Conservation (phyloP, 2,888 invertebrate genomes). For the Dynastes hyllus region DNA sequence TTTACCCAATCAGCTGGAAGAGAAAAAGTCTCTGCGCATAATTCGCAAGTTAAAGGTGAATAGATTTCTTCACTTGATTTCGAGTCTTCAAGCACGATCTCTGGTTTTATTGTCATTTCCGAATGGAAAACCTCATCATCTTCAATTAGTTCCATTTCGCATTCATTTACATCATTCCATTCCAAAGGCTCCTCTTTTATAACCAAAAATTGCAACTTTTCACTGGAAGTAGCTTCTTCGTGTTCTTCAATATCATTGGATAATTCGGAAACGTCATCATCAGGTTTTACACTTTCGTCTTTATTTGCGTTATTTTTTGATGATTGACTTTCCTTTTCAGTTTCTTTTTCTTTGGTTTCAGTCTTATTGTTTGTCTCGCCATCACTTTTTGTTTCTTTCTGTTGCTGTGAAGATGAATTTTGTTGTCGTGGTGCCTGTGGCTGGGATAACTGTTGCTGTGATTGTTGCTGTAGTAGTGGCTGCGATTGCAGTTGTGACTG, state of each 20-base stretch:
- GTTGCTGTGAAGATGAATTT: neutral
- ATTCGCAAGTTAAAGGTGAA: conserved; percentile 86
- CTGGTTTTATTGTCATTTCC: conserved; percentile 82
- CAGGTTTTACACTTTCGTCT: neutral
- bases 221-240: conserved; percentile 49
- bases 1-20: conserved; percentile 88
- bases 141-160: conserved; percentile 75
- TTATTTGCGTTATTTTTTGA: neutral
- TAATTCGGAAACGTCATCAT: neutral
- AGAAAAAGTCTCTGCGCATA: conserved; percentile 88
- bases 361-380: conserved; percentile 8
- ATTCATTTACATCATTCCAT: conserved; percentile 80
- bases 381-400: conserved; percentile 10
- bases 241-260: conserved; percentile 1
- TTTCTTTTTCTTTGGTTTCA: conserved; percentile 32
- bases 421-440: neutral
- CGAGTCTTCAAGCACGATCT: conserved; percentile 68
- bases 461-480: neutral
- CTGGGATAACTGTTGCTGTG: conserved; percentile 36
- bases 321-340: conserved; percentile 6
- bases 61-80: conserved; percentile 77
- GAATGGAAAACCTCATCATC: conserved; percentile 79
- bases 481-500: conserved; percentile 34
- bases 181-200: conserved; percentile 80
- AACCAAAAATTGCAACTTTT: conserved; percentile 66